Base-by-base conservation (phyloP, 2,888 invertebrate species). In the Schrankia costaestrigalis region DNA sequence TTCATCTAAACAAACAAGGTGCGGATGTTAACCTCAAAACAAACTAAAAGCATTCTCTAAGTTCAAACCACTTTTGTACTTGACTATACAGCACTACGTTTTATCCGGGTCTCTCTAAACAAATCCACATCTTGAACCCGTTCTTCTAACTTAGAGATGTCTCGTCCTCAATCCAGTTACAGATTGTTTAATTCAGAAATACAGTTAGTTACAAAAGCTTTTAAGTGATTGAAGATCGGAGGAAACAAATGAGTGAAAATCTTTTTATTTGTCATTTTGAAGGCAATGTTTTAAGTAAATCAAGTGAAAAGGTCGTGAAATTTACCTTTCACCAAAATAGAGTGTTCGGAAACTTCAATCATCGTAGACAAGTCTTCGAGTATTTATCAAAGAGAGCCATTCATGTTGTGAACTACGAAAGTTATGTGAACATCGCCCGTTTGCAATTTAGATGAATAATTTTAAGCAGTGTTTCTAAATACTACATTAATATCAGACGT, bases 161-260 rank as follows among this genome's bases (percentile, higher is more conserved):
- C 29, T 26, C 22, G 30, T 29, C 13, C 35, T 25, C 25, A 27
- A 38, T 47, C 31, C 40, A 27, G 42, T 45, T 31, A 43, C 49
- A 45, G 39, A 53, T 42, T 50, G 29, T 50, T 53, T 50, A 53
- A 56, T 56, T 47, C 41, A 29, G 29, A 35, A 46, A 35, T 31
- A 33, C 27, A 45, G 39, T 38, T 41, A 45, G 39, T 38, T 41
- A 10, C 31, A 23, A 39, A 44, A 51, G 43, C 56, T 58, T 39
- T 48, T 55, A 58, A 55, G 55, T 51, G 51, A 56, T 56, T 56
- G 48, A 43, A 51, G 36, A 41, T 39, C 30, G 36, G 38, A 35
- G 33, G 23, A 57, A 54, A 57, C 51, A 57, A 54, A 56, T 56
- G 55, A 45, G 28, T 40, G 28, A 28, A 43, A 39, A 39, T 15